Evolutionary conservation across 2,797 vertebrate species (phyloP).

Genomic region (Peromyscus eremicus): DNA sequence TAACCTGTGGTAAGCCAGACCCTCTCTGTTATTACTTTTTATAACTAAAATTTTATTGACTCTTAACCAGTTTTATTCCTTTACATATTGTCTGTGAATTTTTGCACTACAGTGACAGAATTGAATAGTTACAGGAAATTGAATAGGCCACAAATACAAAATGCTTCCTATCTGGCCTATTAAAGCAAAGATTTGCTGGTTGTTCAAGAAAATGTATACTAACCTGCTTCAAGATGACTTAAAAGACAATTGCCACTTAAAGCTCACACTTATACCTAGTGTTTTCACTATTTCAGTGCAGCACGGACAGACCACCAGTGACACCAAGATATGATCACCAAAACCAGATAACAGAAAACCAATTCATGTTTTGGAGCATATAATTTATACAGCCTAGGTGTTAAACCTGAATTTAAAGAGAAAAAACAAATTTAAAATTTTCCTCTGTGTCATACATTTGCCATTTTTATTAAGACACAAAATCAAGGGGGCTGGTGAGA

Average conservation of each 20-base stretch:
- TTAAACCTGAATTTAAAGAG: conserved; percentile 57
- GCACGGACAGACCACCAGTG: background rate
- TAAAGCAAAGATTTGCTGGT: background rate
- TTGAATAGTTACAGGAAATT: background rate
- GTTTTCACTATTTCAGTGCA: background rate
- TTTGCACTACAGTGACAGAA: background rate
- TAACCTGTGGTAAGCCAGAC: background rate
- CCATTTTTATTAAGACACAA: conserved; percentile 33
- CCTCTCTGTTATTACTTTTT: background rate
- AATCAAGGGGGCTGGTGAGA: background rate
- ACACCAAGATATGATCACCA: background rate
- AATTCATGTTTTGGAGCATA: background rate
- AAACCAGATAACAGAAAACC: conserved; percentile 13
- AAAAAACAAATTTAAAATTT: background rate
- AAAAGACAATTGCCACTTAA: conserved; percentile 22
- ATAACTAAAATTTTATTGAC: conserved; percentile 11
- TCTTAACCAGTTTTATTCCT: background rate
- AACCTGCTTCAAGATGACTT: background rate
- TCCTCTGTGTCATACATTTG: background rate
- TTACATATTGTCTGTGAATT: background rate
- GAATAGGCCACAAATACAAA: background rate
- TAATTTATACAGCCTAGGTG: background rate
- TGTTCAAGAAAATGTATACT: conserved; percentile 37
- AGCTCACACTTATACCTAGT: background rate
- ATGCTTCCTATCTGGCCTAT: conserved; percentile 23